Percentiles rank a stretch among this genome's conserved stretches.
phyloP scores from a whole-genome alignment of 2,888 invertebrate genomes.

The Coelopa pilipes region DNA sequence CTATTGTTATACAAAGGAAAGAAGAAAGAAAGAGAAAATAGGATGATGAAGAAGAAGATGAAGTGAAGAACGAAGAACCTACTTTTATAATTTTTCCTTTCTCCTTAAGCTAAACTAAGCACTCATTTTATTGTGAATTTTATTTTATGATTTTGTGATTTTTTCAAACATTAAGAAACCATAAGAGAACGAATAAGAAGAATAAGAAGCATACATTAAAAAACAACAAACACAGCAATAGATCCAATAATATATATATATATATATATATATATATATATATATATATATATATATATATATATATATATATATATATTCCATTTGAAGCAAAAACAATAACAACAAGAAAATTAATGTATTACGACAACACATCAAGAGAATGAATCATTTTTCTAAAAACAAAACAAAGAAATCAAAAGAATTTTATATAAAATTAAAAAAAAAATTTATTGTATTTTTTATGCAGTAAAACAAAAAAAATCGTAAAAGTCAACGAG shows the following conservation, averaged over 20 bases:
- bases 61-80: not conserved
- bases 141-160: conserved; percentile 29
- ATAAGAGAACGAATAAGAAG: conserved; percentile 21
- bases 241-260: conserved; percentile 22
- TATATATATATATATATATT: not conserved
- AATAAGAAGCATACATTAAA: conserved; percentile 34
- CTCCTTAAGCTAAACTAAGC: no score
- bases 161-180: conserved; percentile 36
- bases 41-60: no score
- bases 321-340: not conserved
- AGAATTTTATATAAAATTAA: conserved; percentile 5
- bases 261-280: not conserved
- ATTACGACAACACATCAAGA: conserved; percentile 15
- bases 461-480: conserved; percentile 40
- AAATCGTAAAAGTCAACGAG: conserved; percentile 36
- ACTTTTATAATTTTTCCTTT: no score
- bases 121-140: conserved; percentile 1
- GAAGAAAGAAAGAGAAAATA: conserved; percentile 20
- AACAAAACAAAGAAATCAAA: conserved; percentile 11
- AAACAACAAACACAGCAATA: not conserved
- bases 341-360: conserved; percentile 17
- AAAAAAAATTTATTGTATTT: conserved; percentile 43
- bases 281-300: conserved; percentile 1
- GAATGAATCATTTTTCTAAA: not conserved
- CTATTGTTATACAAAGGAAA: not conserved